Evolutionary conservation across 2,888 invertebrate genomes (phyloP).

Genomic region (Mamestra brassicae): DNA sequence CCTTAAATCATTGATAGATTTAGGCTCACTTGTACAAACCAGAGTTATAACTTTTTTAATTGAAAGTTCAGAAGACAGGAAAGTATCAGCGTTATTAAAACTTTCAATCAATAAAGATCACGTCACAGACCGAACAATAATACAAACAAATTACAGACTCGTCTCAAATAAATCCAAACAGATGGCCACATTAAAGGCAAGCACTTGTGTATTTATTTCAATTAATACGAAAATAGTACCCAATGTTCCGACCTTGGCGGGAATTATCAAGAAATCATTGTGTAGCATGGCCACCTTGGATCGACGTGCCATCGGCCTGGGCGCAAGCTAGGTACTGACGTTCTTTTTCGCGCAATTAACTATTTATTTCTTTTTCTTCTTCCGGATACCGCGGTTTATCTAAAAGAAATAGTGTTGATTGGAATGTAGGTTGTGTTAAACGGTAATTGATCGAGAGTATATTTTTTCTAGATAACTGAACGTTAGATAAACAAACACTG

Average conservation of each 20-base stretch:
- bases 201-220: conserved; percentile 74
- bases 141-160: background rate
- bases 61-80: background rate
- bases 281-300: conserved; percentile 55
- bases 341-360: conserved; percentile 30
- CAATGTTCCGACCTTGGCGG: conserved; percentile 67
- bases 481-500: conserved; percentile 12
- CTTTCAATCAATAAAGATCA: background rate
- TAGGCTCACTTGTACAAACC: too few species aligned
- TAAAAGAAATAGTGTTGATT: conserved; percentile 10
- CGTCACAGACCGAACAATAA: background rate
- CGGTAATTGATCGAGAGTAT: conserved; percentile 10
- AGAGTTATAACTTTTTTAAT: too few species aligned
- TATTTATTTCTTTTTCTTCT: conserved; percentile 17
- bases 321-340: conserved; percentile 26
- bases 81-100: background rate
- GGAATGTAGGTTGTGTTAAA: conserved; percentile 32
- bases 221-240: conserved; percentile 73
- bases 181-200: conserved; percentile 57
- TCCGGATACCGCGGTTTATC: conserved; percentile 24
- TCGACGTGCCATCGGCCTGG: conserved; percentile 20
- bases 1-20: too few species aligned
- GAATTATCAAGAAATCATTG: conserved; percentile 62
- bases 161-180: conserved; percentile 42
- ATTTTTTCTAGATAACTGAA: conserved; percentile 19